phyloP scores from a whole-genome alignment of 2,113 vertebrate species.

The Dryoscopus gambensis region DNA sequence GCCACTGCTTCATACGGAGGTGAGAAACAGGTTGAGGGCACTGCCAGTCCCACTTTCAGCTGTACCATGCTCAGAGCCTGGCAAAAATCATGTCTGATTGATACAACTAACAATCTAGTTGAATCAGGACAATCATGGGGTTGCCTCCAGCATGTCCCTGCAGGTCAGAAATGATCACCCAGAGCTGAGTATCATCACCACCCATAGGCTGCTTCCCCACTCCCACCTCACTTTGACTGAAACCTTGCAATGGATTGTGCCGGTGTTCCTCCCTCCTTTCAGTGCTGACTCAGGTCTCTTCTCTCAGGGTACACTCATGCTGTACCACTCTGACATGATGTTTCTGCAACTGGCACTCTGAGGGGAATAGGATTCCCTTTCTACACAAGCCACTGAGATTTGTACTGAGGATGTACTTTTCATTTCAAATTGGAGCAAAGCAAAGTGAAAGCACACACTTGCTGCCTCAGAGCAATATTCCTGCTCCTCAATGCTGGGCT shows the following conservation, averaged over 20 bases:
- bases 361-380: background rate
- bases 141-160: background rate
- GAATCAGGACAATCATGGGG: background rate
- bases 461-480: background rate
- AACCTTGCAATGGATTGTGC: background rate
- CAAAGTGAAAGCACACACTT: background rate
- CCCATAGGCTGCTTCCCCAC: background rate
- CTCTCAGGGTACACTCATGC: background rate
- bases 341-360: background rate
- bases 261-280: background rate
- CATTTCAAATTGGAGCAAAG: background rate
- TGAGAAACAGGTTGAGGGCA: background rate
- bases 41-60: background rate
- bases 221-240: background rate
- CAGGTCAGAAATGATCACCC: background rate
- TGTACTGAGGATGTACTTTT: background rate
- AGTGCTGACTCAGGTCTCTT: background rate
- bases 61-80: background rate
- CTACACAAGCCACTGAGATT: background rate
- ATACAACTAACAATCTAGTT: background rate
- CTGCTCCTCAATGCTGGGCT: background rate
- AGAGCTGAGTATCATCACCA: background rate
- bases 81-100: background rate
- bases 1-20: background rate
- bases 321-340: background rate